Evolutionary conservation across 2,888 invertebrate species (phyloP), one percentile per base, ranked within the genome.

Genomic region (Napeogenes inachia): DNA sequence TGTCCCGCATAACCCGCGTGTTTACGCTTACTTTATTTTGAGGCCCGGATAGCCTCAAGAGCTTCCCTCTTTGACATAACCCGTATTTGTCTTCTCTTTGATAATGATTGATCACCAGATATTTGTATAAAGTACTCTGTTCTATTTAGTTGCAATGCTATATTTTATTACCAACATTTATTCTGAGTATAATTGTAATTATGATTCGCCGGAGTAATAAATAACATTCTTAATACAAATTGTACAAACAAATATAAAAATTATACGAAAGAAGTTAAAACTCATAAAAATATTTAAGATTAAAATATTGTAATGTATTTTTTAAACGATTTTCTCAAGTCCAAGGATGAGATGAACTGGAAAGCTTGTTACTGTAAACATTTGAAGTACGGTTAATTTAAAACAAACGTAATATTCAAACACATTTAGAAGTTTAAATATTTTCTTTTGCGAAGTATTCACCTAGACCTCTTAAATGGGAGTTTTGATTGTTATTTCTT

Each of bases 311-410:
- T 47, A 33, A 54, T 45, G 13, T 46, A 45, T n/a, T 32, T 42
- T 32, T 55, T 38, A 46, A 13, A 55, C 38, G 55, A 35, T 55
- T 55, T 55, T 55, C 21, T 38, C 46, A 62, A 65, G 50, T 62
- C 60, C 60, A 62, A 65, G 56, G 59, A 56, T 47, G 59, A 60
- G 50, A 56, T 55, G 59, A 60, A 59, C 59, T 57, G 60, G 62
- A 65, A 55, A 62, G 57, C 65, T 62, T 62, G 62, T 67, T 65
- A 65, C 56, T 46, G 63, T 54, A 63, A 65, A 65, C 62, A 67
- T 65, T 63, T 67, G 61, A 56, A 61, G 61, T 56, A 58, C 55
- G 65, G 59, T 67, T 63, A 60, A 62, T 67, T 50, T 50, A 50
- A 50, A 50, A 50, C 30, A 50, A 50, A 50, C 50, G 30, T 50